Evolutionary conservation across 2,888 invertebrate genomes (phyloP).

Genomic region (Ryuthela nishihirai): DNA sequence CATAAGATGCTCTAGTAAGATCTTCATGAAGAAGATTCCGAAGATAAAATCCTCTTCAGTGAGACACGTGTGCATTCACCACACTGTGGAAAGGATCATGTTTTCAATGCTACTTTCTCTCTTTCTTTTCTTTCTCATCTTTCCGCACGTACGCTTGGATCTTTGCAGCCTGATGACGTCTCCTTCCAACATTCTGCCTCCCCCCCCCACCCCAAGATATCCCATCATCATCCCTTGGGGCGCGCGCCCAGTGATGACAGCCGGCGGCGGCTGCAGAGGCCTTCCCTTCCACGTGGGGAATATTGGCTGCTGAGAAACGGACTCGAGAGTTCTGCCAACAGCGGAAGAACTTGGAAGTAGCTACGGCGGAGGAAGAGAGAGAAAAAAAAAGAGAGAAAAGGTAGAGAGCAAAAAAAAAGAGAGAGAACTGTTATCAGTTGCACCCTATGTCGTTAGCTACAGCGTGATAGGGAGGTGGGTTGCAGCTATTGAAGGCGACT

Average conservation of each 20-base stretch:
- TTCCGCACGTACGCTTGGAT: not conserved
- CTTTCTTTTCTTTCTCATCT: constrained; percentile 1
- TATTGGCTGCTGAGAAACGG: constrained; percentile 35
- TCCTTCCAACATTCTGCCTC: not conserved
- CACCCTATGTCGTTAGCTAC: constrained; percentile 3
- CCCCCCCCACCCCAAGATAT: constrained; percentile 2
- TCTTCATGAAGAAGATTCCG: too few species aligned
- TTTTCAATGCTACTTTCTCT: too few species aligned
- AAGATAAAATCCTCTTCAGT: too few species aligned
- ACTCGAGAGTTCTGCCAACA: constrained; percentile 36
- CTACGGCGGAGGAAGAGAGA: constrained; percentile 3
- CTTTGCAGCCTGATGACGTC: not conserved
- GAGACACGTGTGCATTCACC: too few species aligned
- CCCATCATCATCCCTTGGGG: too few species aligned
- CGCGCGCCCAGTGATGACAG: too few species aligned
- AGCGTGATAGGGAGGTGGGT: not conserved
- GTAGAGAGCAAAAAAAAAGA: not conserved
- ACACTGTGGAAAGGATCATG: too few species aligned
- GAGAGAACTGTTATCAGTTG: not conserved
- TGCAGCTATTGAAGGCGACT: not conserved
- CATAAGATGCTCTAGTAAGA: too few species aligned
- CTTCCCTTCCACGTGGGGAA: too few species aligned
- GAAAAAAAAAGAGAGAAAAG: constrained; percentile 1
- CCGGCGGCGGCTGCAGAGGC: too few species aligned
- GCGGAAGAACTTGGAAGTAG: constrained; percentile 12